A percentile compares a stretch with the other conserved stretches of the same genome.
Conservation (phyloP, 2,888 invertebrate species). For the Polyommatus icarus region DNA sequence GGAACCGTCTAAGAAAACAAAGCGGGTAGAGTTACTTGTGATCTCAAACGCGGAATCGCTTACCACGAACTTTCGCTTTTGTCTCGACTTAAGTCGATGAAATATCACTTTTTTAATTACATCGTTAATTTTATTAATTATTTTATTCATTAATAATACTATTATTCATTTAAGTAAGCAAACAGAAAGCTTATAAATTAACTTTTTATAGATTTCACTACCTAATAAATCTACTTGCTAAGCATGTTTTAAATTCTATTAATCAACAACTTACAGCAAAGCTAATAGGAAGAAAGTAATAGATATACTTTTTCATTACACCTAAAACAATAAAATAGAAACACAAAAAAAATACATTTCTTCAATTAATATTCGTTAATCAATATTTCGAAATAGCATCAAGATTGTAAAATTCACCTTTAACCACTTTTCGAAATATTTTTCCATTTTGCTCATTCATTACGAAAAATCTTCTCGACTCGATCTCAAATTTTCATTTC, state of each 20-base stretch:
- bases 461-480: background rate
- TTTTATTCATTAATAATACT: background rate
- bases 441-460: too few species aligned
- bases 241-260: too few species aligned
- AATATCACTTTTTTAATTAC: conserved; percentile 8
- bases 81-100: conserved; percentile 32
- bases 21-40: conserved; percentile 74
- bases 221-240: too few species aligned
- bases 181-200: conserved; percentile 11
- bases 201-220: background rate
- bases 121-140: background rate
- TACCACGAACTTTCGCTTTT: conserved; percentile 51
- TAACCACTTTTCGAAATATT: too few species aligned
- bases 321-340: too few species aligned
- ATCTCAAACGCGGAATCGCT: conserved; percentile 53
- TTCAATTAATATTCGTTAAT: too few species aligned
- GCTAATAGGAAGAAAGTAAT: too few species aligned
- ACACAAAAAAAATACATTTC: too few species aligned
- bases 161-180: conserved; percentile 22
- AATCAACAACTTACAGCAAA: too few species aligned
- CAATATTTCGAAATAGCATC: too few species aligned
- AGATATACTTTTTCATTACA: too few species aligned
- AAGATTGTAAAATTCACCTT: too few species aligned
- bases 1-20: conserved; percentile 77
- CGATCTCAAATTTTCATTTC: background rate